A percentile compares a stretch with the other conserved stretches of the same genome.
Conservation (phyloP, 23 tunicate genomes). For the Phallusia fumigata region DNA sequence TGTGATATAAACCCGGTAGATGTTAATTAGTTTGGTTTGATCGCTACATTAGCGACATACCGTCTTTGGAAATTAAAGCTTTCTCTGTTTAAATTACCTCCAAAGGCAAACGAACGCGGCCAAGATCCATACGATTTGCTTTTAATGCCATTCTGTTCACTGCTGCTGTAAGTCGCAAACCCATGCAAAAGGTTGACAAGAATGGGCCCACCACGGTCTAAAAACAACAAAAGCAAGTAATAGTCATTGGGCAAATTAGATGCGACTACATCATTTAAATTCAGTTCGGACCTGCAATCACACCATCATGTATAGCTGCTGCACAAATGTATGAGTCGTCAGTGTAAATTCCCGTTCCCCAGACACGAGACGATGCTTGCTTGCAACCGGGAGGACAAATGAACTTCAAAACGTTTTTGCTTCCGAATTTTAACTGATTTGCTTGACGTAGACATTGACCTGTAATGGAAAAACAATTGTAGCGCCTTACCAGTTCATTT, state of each 20-base stretch:
- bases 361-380: neutral
- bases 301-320: constrained; percentile 1
- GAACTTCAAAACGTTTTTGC: neutral
- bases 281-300: neutral
- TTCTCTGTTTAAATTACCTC: too few relatives aligned
- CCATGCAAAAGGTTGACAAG: neutral
- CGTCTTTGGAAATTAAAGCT: too few relatives aligned
- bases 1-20: too few relatives aligned
- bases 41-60: too few relatives aligned
- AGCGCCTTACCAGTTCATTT: too few relatives aligned
- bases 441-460: neutral
- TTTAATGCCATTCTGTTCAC: too few relatives aligned
- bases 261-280: too few relatives aligned
- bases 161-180: neutral
- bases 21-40: too few relatives aligned
- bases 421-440: neutral
- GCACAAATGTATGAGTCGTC: constrained; percentile 1
- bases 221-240: too few relatives aligned
- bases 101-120: neutral
- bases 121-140: neutral
- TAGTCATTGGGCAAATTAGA: too few relatives aligned
- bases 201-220: neutral
- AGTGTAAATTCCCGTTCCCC: constrained; percentile 7
- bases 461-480: neutral
- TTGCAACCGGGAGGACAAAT: neutral